Evolutionary conservation across 2,888 invertebrate genomes (phyloP), one percentile per base, ranked within the genome.

Genomic region (Lepetodrilus schrolli): DNA sequence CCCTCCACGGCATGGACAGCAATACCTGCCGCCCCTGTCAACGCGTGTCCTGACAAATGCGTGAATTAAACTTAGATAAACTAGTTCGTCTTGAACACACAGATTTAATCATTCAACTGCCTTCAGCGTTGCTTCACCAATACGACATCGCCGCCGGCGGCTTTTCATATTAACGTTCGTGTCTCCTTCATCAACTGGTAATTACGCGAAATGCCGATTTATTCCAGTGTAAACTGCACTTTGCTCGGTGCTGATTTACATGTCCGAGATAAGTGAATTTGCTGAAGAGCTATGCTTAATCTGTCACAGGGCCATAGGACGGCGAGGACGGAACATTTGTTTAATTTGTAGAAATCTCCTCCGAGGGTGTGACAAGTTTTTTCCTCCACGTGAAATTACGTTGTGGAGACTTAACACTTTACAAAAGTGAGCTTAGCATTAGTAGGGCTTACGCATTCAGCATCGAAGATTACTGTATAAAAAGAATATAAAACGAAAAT

Each of bases 31-130:
- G n/a, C n/a, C n/a, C n/a, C n/a, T n/a, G n/a, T n/a, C n/a, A n/a
- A n/a, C n/a, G n/a, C n/a, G n/a, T 30, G 30, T 17, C 30, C 58
- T 58, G 58, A 58, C 58, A 58, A 58, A 58, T 58, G 58, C 34
- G 58, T 58, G 58, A 58, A 58, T 58, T 58, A 58, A 58, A 58
- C n/a, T 58, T 58, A 58, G 58, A 58, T 58, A 58, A 58, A 58
- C 58, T 58, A 10, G 58, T 58, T 58, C 30, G 30, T 30, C 58
- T 7, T 58, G 34, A 58, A 30, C 58, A 58, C 58, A 58, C 58
- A 58, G 58, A 58, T 58, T 58, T 58, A 58, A 58, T 58, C 58
- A 58, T 58, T 58, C 58, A 13, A 30, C 58, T 58, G 58, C 58
- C 58, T 26, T 58, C 58, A 58, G 58, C 58, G 58, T 34, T 30